Evolutionary conservation across 2,113 vertebrate species (phyloP).

Genomic region (Crotalus horridus): DNA sequence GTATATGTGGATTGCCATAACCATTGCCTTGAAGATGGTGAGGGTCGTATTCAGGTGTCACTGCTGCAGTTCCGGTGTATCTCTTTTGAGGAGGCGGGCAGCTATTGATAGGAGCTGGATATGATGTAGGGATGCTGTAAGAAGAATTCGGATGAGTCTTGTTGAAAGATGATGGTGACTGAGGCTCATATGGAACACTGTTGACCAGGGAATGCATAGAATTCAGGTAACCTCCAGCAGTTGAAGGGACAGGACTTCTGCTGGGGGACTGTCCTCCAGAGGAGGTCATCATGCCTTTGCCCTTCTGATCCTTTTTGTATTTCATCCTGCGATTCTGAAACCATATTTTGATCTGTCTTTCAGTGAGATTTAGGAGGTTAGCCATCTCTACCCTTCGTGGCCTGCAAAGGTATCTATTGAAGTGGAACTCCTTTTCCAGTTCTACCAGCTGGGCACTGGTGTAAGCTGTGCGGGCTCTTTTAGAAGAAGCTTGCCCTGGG

Average conservation of each 20-base stretch:
- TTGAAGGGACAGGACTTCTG: slow-evolving; percentile 85
- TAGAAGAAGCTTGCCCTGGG: slow-evolving; percentile 84
- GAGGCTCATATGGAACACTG: slow-evolving; percentile 90
- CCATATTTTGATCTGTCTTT: slow-evolving; percentile 99
- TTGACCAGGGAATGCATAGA: slow-evolving; percentile 98
- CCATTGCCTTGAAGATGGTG: slow-evolving; percentile 90
- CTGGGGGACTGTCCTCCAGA: slow-evolving; percentile 92
- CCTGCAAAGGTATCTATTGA: slow-evolving; percentile 95
- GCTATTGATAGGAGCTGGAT: slow-evolving; percentile 83
- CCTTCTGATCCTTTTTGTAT: slow-evolving; percentile 99
- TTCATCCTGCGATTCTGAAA: slow-evolving; percentile 99
- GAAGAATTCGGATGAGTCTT: slow-evolving; percentile 88
- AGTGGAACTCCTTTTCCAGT: neutral
- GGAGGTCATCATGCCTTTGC: slow-evolving; percentile 93
- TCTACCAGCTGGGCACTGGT: neutral
- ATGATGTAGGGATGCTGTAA: slow-evolving; percentile 87
- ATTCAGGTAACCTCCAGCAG: slow-evolving; percentile 86
- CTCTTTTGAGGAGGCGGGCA: slow-evolving; percentile 92
- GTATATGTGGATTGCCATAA: slow-evolving; percentile 92
- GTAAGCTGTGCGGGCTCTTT: neutral
- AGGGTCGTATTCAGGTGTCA: slow-evolving; percentile 90
- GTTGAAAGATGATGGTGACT: slow-evolving; percentile 90
- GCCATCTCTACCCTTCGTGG: slow-evolving; percentile 97
- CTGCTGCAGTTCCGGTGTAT: slow-evolving; percentile 82
- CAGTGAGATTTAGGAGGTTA: slow-evolving; percentile 94